Evolutionary conservation across 1,140 invertebrate genomes (phyloP).

Genomic region (Doryteuthis pealeii): DNA sequence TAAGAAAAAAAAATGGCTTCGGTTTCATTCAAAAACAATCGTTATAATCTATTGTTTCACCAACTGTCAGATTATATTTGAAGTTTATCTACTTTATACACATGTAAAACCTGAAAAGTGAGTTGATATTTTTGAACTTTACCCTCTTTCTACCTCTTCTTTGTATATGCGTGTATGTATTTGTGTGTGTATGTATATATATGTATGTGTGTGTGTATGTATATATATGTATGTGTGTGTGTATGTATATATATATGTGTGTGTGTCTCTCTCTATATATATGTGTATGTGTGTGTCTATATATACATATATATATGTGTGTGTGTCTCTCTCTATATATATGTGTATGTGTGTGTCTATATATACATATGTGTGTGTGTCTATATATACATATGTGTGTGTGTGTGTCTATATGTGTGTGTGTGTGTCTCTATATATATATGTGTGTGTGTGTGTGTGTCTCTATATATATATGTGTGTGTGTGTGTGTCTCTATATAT

Average conservation of each 20-base stretch:
- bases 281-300: not conserved
- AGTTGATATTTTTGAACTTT: too few species aligned
- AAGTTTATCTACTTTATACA: too few species aligned
- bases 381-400: not conserved
- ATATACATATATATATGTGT: not conserved
- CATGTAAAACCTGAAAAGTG: too few species aligned
- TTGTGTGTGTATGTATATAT: not conserved
- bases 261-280: not conserved
- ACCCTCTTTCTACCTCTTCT: too few species aligned
- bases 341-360: not conserved
- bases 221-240: not conserved
- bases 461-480: not conserved
- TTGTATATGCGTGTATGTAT: too few species aligned
- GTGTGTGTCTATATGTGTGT: not conserved
- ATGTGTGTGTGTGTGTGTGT: not conserved
- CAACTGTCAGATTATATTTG: too few species aligned
- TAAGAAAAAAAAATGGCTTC: too few species aligned
- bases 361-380: not conserved
- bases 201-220: not conserved
- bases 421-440: not conserved
- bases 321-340: not conserved
- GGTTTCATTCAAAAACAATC: too few species aligned
- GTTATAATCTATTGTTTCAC: too few species aligned
- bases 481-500: too few species aligned
- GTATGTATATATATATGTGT: not conserved